A percentile compares a stretch with the other conserved stretches of the same genome.
Evolutionary conservation across 1,140 invertebrate species (phyloP).

Genomic region (Hycleus cichorii): DNA sequence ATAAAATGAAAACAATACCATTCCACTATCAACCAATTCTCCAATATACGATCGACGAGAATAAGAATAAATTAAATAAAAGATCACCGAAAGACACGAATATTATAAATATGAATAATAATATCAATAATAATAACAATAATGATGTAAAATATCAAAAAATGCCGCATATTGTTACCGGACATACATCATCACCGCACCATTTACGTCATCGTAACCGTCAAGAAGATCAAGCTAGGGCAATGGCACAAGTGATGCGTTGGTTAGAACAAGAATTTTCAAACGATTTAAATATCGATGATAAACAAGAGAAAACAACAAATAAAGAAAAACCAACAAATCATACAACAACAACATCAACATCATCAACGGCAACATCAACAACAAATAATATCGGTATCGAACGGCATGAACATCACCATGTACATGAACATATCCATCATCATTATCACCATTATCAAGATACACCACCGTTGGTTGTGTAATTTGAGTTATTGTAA

Average conservation of each 20-base stretch:
- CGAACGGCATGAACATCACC: slow-evolving; percentile 54
- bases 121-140: slow-evolving; percentile 1
- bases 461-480: slow-evolving; percentile 37
- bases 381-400: slow-evolving; percentile 29
- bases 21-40: slow-evolving; percentile 41
- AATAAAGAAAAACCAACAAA: slow-evolving; percentile 30
- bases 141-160: slow-evolving; percentile 22
- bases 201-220: slow-evolving; percentile 58
- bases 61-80: slow-evolving; percentile 15
- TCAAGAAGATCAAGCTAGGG: slow-evolving; percentile 60
- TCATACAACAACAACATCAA: not conserved
- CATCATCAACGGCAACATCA: slow-evolving; percentile 9
- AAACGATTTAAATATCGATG: slow-evolving; percentile 25
- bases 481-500: slow-evolving; percentile 7
- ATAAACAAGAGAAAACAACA: slow-evolving; percentile 17
- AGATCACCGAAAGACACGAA: slow-evolving; percentile 5
- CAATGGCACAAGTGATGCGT: slow-evolving; percentile 59
- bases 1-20: slow-evolving; percentile 40
- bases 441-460: slow-evolving; percentile 77
- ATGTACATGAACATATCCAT: slow-evolving; percentile 76
- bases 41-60: slow-evolving; percentile 41
- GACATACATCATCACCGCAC: slow-evolving; percentile 42
- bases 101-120: not conserved
- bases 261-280: slow-evolving; percentile 50
- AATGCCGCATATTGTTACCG: slow-evolving; percentile 23